phyloP scores from a whole-genome alignment of 2,113 vertebrate genomes.

The Catharus bicknelli region DNA sequence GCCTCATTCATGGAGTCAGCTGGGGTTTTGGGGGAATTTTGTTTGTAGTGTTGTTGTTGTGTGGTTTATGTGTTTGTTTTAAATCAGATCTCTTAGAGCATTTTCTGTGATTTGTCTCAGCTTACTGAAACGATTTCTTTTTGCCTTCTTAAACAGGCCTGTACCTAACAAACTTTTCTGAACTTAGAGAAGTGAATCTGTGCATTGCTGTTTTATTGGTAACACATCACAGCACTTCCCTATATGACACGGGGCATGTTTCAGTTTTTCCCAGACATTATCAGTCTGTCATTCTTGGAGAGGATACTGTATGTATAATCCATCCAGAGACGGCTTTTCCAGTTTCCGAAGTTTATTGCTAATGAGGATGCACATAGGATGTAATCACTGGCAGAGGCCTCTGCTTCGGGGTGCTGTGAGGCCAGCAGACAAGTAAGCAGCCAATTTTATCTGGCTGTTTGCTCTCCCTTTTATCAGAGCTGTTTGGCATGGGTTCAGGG shows the following conservation, averaged over 20 bases:
- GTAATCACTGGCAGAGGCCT: conserved; percentile 60
- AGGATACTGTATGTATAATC: conserved; percentile 25
- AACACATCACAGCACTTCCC: neutral
- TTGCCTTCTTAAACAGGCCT: neutral
- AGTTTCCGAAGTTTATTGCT: conserved; percentile 65
- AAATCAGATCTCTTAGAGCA: neutral
- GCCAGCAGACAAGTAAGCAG: conserved; percentile 59
- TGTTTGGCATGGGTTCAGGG: conserved; percentile 62
- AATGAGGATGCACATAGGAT: conserved; percentile 68
- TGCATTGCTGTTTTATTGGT: neutral
- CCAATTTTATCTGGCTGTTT: conserved; percentile 69
- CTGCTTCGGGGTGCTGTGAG: conserved; percentile 47
- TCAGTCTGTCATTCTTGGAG: conserved; percentile 56
- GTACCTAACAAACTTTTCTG: neutral
- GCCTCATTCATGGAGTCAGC: neutral
- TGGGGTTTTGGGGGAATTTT: rapidly evolving
- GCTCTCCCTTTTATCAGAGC: conserved; percentile 63
- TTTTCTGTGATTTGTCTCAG: neutral
- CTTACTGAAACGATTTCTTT: neutral
- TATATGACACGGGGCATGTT: neutral
- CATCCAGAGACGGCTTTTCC: conserved; percentile 43
- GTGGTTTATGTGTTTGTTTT: neutral
- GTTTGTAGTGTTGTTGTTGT: neutral
- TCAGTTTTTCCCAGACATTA: conserved; percentile 12
- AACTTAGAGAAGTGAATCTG: neutral